phyloP scores from a whole-genome alignment of 2,113 vertebrate genomes.

The Hippocampus abdominalis region DNA sequence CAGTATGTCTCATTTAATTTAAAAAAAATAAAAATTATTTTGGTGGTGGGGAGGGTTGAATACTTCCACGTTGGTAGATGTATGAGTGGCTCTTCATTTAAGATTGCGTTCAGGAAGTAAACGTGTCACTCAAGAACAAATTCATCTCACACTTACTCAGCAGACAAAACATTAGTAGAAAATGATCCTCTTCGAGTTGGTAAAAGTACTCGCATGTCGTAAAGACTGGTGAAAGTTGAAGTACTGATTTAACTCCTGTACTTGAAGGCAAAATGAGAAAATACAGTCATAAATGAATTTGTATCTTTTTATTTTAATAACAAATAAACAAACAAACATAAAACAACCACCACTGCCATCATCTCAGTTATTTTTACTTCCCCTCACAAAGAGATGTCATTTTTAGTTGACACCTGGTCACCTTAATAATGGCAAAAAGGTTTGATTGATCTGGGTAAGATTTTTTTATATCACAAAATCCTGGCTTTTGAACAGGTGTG shows the following conservation, averaged over 20 bases:
- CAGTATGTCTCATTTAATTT: not conserved
- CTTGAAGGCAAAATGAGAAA: not conserved
- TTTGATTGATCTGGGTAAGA: no score
- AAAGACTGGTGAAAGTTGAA: not conserved
- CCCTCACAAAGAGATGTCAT: no score
- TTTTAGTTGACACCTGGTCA: no score
- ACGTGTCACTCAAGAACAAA: not conserved
- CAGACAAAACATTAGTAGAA: not conserved
- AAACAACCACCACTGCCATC: no score
- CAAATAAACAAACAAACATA: no score
- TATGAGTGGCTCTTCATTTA: not conserved
- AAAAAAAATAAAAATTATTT: no score
- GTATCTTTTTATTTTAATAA: no score
- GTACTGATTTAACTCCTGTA: not conserved
- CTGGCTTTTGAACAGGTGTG: no score
- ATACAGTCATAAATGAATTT: not conserved
- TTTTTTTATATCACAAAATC: no score
- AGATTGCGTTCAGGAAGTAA: not conserved
- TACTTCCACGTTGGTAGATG: not conserved
- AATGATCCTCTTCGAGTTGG: not conserved
- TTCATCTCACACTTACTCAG: not conserved
- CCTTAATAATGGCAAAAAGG: no score
- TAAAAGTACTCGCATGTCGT: not conserved
- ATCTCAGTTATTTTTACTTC: no score
- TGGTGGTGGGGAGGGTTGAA: not conserved